Percentiles rank a stretch among this genome's conserved stretches.
Evolutionary conservation across 2,797 vertebrate species (phyloP).

Genomic region (Acestrorhynchus altus): DNA sequence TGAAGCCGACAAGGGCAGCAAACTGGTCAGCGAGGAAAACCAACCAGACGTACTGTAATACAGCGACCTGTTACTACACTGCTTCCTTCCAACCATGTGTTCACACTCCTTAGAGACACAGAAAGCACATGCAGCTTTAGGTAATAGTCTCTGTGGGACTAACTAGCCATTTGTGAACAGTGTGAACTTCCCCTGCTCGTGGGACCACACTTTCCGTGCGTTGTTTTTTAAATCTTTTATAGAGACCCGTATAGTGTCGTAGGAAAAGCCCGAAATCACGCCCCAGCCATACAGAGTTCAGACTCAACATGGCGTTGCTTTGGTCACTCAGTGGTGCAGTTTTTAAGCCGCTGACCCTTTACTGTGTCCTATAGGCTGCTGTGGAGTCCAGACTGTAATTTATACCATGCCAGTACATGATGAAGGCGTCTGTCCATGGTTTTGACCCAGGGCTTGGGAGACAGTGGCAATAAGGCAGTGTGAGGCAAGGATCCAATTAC

Average conservation of each 20-base stretch:
- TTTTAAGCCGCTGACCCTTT: neutral
- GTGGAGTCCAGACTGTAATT: neutral
- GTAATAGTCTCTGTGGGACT: conserved; percentile 21
- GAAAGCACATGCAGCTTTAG: conserved; percentile 4
- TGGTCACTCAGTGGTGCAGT: neutral
- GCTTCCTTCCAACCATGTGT: neutral
- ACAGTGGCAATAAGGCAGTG: neutral
- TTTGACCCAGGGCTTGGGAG: neutral
- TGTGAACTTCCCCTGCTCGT: conserved; percentile 13
- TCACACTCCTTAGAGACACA: conserved; percentile 24
- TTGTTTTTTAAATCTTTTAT: conserved; percentile 2
- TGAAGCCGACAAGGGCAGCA: neutral
- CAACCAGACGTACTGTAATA: neutral
- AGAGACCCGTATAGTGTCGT: neutral
- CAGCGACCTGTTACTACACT: neutral
- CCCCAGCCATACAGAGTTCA: too few relatives aligned
- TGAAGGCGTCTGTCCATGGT: neutral
- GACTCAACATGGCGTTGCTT: too few relatives aligned
- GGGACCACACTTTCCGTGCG: conserved; percentile 6
- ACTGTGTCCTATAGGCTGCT: neutral
- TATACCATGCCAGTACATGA: neutral
- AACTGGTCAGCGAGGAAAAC: neutral
- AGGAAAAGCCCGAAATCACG: neutral
- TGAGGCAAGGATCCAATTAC: neutral
- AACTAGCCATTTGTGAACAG: conserved; percentile 27